Base-by-base conservation (phyloP, 1,140 invertebrate genomes). In the Luehdorfia chinensis region DNA sequence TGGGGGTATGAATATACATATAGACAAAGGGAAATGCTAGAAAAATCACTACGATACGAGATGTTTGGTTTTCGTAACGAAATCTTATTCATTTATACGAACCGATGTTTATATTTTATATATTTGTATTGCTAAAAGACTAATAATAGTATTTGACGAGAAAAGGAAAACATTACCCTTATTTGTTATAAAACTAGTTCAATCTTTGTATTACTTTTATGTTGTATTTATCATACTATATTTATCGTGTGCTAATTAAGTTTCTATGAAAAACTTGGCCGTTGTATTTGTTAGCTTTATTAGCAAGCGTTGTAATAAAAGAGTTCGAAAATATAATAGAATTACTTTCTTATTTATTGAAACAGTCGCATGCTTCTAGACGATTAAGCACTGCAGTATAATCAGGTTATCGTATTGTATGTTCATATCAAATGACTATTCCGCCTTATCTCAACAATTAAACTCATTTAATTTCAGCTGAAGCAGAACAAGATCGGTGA, bases 321-420 rank as follows among this genome's bases (percentile, higher is more conserved):
- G 58, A 70, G 73, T 73, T 71, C 67, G 73, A 64, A 73, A 72
- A 63, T 59, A 60, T 73, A 73, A 71, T 71, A 66, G 66, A 70
- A 72, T 65, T 69, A 65, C 59, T 50, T 64, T 70, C 65, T 64
- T 60, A 66, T 69, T 70, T 62, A 69, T 70, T 63, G 8, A 2
- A 56, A 68, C 68, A 66, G 61, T 77, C 65, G 71, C 71, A 75
- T 77, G 71, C 60, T 66, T 32, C 41, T 25, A 32, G 59, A 72
- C 60, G 59, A 69, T 77, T 74, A 59, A 8, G 25, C 43, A 55
- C 39, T 62, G 63, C 56, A 54, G 57, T 49, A 59, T 52, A 66
- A 66, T 65, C 51, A 64, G 59, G 58, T 60, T 65, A 59, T 52
- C 36, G 50, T 50, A 63, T 51, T 66, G 55, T 61, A 19, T 67